These are phyloP conservation scores for Choloepus didactylus DNA, from an alignment of 2,797 vertebrate species.

Conservation along the genomic window DNA sequence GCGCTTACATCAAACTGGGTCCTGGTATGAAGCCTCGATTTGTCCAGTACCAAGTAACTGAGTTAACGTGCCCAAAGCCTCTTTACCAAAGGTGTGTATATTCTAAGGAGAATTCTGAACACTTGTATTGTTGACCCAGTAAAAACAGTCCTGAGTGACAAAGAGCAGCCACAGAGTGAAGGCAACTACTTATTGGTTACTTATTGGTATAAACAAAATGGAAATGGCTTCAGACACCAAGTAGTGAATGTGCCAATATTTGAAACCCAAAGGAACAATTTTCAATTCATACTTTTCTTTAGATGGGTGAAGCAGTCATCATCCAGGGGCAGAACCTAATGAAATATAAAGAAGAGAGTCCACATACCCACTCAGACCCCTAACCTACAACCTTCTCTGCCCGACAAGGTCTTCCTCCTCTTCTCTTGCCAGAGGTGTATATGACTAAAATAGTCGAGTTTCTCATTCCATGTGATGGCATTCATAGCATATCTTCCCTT, in stretches of 20 bases:
- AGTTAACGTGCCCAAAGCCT: slow-evolving; percentile 90
- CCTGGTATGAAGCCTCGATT: slow-evolving; percentile 92
- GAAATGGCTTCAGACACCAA: neutral
- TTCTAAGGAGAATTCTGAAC: neutral
- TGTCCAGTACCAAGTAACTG: slow-evolving; percentile 96
- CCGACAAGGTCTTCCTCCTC: neutral
- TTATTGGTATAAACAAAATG: slow-evolving; percentile 32
- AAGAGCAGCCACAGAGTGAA: neutral
- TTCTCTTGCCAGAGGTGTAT: neutral
- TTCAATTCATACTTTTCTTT: slow-evolving; percentile 36
- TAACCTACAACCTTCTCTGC: neutral
- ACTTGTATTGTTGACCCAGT: neutral
- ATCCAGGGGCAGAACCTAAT: neutral
- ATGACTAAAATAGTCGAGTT: neutral
- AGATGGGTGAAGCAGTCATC: neutral
- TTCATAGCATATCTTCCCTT: slow-evolving; percentile 31
- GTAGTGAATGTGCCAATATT: neutral
- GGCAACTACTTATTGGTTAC: neutral
- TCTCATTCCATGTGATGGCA: neutral
- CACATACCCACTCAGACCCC: neutral
- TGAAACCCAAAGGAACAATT: slow-evolving; percentile 30
- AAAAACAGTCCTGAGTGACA: neutral
- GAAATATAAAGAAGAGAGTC: slow-evolving; percentile 18
- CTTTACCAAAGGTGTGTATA: slow-evolving; percentile 92
- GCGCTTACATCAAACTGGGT: slow-evolving; percentile 95